Evolutionary conservation across 2,888 invertebrate species (phyloP).

Genomic region (Himalopsyche tibetana): DNA sequence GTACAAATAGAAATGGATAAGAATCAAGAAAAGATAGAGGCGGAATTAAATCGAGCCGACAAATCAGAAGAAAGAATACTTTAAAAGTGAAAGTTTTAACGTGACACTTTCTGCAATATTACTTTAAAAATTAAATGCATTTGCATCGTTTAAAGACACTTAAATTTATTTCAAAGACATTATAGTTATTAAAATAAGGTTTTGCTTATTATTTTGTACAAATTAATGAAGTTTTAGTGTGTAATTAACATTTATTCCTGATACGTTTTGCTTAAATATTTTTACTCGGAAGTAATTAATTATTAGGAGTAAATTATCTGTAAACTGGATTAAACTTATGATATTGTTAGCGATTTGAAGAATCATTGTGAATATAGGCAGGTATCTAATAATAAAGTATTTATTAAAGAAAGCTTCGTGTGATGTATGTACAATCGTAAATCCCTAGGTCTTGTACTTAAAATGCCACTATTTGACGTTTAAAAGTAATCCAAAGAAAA

Average conservation of each 20-base stretch:
- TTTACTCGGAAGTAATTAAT: conserved; percentile 31
- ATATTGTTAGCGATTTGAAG: conserved; percentile 30
- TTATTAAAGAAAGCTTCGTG: conserved; percentile 7
- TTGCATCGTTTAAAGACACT: conserved; percentile 10
- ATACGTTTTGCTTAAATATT: conserved; percentile 31
- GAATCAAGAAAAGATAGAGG: conserved; percentile 63
- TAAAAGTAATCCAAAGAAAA: no score
- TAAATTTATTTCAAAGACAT: conserved; percentile 23
- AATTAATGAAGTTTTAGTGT: conserved; percentile 14
- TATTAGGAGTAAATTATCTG: not conserved
- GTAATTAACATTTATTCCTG: conserved; percentile 32
- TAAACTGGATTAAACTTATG: conserved; percentile 42
- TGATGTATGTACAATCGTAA: conserved; percentile 36
- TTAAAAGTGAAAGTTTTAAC: conserved; percentile 2
- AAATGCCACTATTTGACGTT: conserved; percentile 9
- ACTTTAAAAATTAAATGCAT: not conserved
- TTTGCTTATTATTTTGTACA: conserved; percentile 13
- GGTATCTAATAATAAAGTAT: not conserved
- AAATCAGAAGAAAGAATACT: conserved; percentile 41
- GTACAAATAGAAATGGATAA: conserved; percentile 69
- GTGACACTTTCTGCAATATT: conserved; percentile 38
- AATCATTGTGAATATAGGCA: conserved; percentile 39
- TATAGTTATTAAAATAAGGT: not conserved
- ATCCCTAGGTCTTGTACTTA: conserved; percentile 28
- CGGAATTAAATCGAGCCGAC: conserved; percentile 57